Percentiles rank a stretch among this genome's conserved stretches.
These are phyloP conservation scores for Catostomus latipinnis DNA, from an alignment of 2,797 vertebrate species.

Conservation along the genomic window DNA sequence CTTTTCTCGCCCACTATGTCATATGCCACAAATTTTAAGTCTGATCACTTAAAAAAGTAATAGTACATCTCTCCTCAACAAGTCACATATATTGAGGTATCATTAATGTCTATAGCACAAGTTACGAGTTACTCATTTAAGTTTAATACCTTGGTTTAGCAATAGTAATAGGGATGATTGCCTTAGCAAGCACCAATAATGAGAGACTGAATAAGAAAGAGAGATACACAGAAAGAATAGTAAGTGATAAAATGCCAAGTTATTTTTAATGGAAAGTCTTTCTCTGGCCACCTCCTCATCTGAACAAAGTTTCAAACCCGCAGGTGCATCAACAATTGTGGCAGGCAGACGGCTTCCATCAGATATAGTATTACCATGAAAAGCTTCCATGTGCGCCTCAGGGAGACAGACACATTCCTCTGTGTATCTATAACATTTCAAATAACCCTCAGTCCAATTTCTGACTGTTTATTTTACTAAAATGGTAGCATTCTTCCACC, in stretches of 20 bases:
- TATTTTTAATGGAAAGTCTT: slow-evolving; percentile 58
- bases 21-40: no score
- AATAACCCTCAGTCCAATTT: slow-evolving; percentile 51
- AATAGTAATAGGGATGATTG: no score
- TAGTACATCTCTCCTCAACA: no score
- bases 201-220: slow-evolving; percentile 9
- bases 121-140: no score
- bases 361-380: slow-evolving; percentile 59
- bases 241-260: slow-evolving; percentile 36
- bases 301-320: slow-evolving; percentile 56
- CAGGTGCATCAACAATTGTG: slow-evolving; percentile 72
- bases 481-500: slow-evolving; percentile 36
- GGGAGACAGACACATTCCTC: slow-evolving; percentile 57
- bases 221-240: slow-evolving; percentile 27
- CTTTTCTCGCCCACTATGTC: no score
- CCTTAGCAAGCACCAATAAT: not conserved
- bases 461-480: slow-evolving; percentile 55
- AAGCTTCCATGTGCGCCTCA: slow-evolving; percentile 55
- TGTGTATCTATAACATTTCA: slow-evolving; percentile 54
- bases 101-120: no score
- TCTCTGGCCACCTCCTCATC: slow-evolving; percentile 47
- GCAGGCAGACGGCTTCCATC: slow-evolving; percentile 47
- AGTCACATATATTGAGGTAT: no score
- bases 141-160: no score
- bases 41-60: no score